Evolutionary conservation across 2,888 invertebrate genomes (phyloP).

Genomic region (Apeira syringaria): DNA sequence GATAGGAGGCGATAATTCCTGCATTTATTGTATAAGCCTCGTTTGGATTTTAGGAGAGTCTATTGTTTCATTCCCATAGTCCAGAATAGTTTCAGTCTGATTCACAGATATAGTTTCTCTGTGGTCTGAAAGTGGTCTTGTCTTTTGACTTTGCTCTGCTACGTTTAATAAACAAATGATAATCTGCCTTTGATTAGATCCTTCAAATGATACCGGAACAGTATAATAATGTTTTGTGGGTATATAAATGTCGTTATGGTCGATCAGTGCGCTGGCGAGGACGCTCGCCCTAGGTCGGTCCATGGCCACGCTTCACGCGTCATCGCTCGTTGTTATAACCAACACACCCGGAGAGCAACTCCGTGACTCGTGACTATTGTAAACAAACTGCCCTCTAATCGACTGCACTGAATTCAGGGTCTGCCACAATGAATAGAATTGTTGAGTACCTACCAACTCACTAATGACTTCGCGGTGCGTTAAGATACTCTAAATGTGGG

Average conservation of each 20-base stretch:
- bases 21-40: too few species aligned
- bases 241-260: conserved; percentile 63
- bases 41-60: too few species aligned
- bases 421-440: conserved; percentile 14
- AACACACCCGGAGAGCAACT: conserved; percentile 29
- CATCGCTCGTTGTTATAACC: conserved; percentile 47
- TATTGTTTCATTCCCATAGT: too few species aligned
- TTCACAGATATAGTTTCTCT: too few species aligned
- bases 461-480: conserved; percentile 12
- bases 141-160: too few species aligned
- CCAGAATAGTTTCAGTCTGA: too few species aligned
- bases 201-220: conserved; percentile 42
- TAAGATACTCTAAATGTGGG: not conserved
- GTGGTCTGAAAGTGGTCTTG: too few species aligned
- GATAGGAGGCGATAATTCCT: too few species aligned
- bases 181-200: conserved; percentile 9
- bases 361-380: conserved; percentile 33
- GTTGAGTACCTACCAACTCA: conserved; percentile 1
- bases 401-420: conserved; percentile 21
- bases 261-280: conserved; percentile 58
- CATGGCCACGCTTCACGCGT: conserved; percentile 73
- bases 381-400: conserved; percentile 20
- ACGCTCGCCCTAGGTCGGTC: conserved; percentile 64
- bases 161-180: conserved; percentile 1
- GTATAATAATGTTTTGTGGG: conserved; percentile 41